Evolutionary conservation across 2,888 invertebrate genomes (phyloP).

Genomic region (Tetragnatha montana): DNA sequence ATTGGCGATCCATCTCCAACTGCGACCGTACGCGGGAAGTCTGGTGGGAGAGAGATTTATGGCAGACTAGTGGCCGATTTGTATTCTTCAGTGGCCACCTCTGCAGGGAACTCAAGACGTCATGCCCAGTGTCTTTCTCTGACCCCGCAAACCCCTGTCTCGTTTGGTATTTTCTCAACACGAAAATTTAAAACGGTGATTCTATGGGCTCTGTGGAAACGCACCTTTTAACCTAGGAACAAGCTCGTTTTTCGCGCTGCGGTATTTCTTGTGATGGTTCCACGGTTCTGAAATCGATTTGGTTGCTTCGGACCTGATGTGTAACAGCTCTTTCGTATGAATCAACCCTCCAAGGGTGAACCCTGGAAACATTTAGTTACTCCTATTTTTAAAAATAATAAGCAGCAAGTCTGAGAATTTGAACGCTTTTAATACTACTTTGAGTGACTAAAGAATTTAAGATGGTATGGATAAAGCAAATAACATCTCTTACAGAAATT

Average conservation of each 20-base stretch:
- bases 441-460: no score
- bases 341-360: not conserved
- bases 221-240: not conserved
- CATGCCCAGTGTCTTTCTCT: conserved; percentile 14
- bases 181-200: not conserved
- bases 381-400: no score
- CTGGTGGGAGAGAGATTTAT: conserved; percentile 56
- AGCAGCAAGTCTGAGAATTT: no score
- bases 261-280: not conserved
- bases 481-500: no score
- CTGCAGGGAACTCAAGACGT: conserved; percentile 8
- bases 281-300: not conserved
- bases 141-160: not conserved
- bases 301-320: not conserved
- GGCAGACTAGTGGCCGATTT: conserved; percentile 27
- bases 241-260: not conserved
- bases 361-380: not conserved
- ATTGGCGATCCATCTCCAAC: conserved; percentile 15
- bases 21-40: conserved; percentile 26
- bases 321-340: no score
- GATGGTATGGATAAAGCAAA: no score
- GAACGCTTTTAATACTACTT: no score
- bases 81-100: conserved; percentile 50
- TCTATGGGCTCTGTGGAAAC: not conserved
- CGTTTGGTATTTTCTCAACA: not conserved